Base-by-base conservation (phyloP, 2,888 invertebrate species). In the Thera britannica region DNA sequence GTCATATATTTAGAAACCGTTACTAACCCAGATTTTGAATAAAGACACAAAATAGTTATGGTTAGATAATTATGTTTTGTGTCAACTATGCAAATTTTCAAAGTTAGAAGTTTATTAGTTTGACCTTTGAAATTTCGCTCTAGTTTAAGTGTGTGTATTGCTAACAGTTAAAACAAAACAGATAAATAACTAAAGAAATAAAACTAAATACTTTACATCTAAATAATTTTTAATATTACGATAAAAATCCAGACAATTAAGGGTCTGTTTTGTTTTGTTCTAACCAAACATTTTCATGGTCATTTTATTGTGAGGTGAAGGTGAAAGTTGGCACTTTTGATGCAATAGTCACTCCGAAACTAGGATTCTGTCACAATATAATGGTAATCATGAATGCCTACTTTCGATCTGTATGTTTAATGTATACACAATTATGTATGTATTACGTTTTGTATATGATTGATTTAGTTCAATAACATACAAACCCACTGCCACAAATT, bases 101-200 rank as follows among this genome's bases (percentile, higher is more conserved):
- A 70, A 70, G 54, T 75, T 41, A 34, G 34, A 79, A 48, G 2
- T 11, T 44, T 51, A 36, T 36, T 38, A 2, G 7, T 41, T 3
- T 6, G 9, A 23, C 54, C 48, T 83, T 77, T 82, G 78, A 75
- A 68, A 67, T 79, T 77, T 78, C 35, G 64, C 68, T 58, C 58
- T 75, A 76, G 67, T 60, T 69, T 87, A 89, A 88, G 82, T 83
- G 87, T 86, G 89, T 90, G 89, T 90, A 76, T 77, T 84, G 88
- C 85, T 88, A 87, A 90, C 86, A 80, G 76, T 75, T 65, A 72
- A 78, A 84, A 80, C 75, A 80, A 82, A 81, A 76, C 77, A 74
- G 71, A 72, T 68, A 76, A 44, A 34, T 57, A 41, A 44, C 41
- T 57, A 12, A 44, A 23, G 23, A 23, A 23, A 41, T 41, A 38